phyloP scores from a whole-genome alignment of 2,797 vertebrate genomes.

The Orientallactaga sibirica region DNA sequence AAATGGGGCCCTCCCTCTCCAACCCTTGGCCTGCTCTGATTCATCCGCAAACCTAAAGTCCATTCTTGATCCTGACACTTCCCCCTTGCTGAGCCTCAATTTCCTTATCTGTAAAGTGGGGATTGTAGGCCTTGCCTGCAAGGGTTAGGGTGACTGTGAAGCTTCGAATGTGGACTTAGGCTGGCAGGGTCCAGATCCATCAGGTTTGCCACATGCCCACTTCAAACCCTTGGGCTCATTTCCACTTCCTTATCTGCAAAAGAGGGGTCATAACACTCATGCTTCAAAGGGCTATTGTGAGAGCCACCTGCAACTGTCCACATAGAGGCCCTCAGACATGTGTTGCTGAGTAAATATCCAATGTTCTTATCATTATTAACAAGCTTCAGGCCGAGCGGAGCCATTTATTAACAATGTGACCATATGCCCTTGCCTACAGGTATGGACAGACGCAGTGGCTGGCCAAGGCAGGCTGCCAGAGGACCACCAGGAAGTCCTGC shows the following conservation, averaged over 20 bases:
- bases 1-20: neutral
- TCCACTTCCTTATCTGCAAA: neutral
- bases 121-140: too few relatives aligned
- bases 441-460: constrained; percentile 87
- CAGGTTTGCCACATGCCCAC: fast-evolving
- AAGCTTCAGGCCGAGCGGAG: neutral
- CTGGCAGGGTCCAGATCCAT: neutral
- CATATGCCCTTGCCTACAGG: constrained; percentile 71
- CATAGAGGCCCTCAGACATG: neutral
- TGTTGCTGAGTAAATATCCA: constrained; percentile 16
- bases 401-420: neutral
- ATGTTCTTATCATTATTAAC: neutral
- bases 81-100: neutral
- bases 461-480: constrained; percentile 85
- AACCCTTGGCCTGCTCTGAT: neutral
- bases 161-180: neutral
- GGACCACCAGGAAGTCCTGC: constrained; percentile 84
- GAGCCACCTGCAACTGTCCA: neutral
- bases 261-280: neutral
- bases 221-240: neutral
- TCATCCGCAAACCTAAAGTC: neutral
- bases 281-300: neutral
- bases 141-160: neutral
- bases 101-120: neutral
- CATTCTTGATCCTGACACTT: neutral